These are phyloP conservation scores for Acrocyrtus sp. DNA, from an alignment of 2,888 invertebrate genomes.

Conservation along the genomic window DNA sequence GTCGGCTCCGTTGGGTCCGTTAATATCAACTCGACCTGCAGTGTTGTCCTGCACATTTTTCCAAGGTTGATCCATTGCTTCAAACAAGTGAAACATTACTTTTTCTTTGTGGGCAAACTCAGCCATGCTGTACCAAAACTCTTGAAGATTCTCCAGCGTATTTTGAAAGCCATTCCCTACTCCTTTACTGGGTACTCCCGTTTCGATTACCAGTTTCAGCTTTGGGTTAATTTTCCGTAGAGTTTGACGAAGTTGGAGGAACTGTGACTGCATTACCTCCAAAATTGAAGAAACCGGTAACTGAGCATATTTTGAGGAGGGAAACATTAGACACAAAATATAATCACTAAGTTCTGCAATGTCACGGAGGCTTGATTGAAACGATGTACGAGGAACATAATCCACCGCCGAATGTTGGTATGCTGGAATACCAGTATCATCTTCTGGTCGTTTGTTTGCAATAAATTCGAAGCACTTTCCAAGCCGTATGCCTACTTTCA, in stretches of 20 bases:
- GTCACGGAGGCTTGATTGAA: conserved; percentile 21
- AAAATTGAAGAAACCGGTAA: neutral
- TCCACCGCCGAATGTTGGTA: neutral
- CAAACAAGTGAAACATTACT: conserved; percentile 51
- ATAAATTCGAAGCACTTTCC: conserved; percentile 26
- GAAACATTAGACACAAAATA: conserved; percentile 24
- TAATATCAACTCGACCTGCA: neutral
- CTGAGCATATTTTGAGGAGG: neutral
- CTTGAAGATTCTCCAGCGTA: conserved; percentile 10
- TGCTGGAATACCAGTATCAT: neutral
- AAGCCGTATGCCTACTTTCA: conserved; percentile 43
- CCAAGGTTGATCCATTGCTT: conserved; percentile 52
- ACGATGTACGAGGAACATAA: neutral
- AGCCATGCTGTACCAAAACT: conserved; percentile 40
- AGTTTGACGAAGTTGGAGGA: neutral
- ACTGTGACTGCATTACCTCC: conserved; percentile 6
- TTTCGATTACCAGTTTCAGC: conserved; percentile 37
- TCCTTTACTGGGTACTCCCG: conserved; percentile 47
- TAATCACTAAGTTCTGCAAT: conserved; percentile 35
- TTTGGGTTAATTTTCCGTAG: conserved; percentile 33
- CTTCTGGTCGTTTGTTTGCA: conserved; percentile 11
- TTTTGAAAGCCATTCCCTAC: conserved; percentile 29
- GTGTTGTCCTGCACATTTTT: conserved; percentile 32
- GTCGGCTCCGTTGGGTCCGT: conserved; percentile 30
- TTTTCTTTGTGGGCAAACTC: conserved; percentile 21